These are phyloP conservation scores for Miniopterus natalensis DNA, from an alignment of 2,113 vertebrate genomes.

Conservation along the genomic window DNA sequence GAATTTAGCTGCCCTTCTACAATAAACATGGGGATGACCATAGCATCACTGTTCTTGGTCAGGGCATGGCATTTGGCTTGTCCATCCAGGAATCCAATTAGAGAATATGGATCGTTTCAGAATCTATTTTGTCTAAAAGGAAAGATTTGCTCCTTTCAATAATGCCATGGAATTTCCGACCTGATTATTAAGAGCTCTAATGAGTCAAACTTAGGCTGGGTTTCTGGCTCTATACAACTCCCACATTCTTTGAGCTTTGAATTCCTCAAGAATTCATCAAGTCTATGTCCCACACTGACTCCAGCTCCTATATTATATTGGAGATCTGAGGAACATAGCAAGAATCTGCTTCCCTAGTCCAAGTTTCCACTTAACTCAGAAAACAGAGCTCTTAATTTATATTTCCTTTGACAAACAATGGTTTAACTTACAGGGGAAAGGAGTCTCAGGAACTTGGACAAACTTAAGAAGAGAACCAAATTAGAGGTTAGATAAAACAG, in stretches of 20 bases:
- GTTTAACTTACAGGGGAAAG: constrained; percentile 79
- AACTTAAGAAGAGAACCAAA: constrained; percentile 81
- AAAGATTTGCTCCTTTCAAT: constrained; percentile 67
- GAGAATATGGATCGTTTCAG: constrained; percentile 50
- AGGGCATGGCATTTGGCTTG: constrained; percentile 41
- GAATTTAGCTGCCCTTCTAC: constrained; percentile 62
- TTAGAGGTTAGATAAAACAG: constrained; percentile 82
- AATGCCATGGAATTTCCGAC: constrained; percentile 75
- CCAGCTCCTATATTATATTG: constrained; percentile 64
- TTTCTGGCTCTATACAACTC: constrained; percentile 63
- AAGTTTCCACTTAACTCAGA: constrained; percentile 80
- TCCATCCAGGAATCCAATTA: constrained; percentile 35
- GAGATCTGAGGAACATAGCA: constrained; percentile 55
- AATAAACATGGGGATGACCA: constrained; percentile 62
- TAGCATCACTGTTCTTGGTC: constrained; percentile 49
- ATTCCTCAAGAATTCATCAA: constrained; percentile 70
- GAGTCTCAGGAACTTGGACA: constrained; percentile 81
- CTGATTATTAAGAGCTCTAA: constrained; percentile 77
- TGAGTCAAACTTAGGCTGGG: constrained; percentile 66
- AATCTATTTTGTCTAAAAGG: constrained; percentile 61
- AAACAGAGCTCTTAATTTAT: constrained; percentile 82
- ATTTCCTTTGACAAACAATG: constrained; percentile 82
- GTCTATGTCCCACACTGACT: constrained; percentile 39
- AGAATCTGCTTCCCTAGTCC: constrained; percentile 69
- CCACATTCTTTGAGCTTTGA: constrained; percentile 74